Conservation (phyloP, 1,140 invertebrate genomes). For the Neodiprion lecontei region DNA sequence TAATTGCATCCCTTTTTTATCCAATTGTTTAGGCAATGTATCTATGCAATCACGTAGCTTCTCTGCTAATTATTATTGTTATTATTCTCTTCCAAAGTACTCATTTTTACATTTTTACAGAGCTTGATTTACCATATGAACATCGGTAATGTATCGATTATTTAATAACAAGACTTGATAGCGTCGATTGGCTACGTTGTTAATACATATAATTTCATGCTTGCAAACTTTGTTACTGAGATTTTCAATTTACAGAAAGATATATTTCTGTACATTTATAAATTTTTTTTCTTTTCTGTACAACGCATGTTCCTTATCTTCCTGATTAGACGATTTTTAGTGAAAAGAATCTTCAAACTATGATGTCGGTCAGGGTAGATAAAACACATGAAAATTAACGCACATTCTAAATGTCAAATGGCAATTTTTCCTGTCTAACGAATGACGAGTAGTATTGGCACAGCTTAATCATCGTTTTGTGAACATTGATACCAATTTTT, state of each 20-base stretch:
- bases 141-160: not conserved
- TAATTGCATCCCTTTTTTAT: not conserved
- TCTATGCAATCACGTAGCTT: conserved; percentile 18
- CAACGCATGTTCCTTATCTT: too few species aligned
- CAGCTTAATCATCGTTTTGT: too few species aligned
- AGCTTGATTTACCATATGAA: not conserved
- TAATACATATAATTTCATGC: not conserved
- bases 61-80: conserved; percentile 11
- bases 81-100: not conserved
- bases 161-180: not conserved
- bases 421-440: too few species aligned
- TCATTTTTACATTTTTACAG: not conserved
- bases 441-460: too few species aligned
- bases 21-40: conserved; percentile 11
- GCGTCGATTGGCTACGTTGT: not conserved
- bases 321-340: too few species aligned
- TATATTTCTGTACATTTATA: conserved; percentile 12
- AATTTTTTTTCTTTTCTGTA: not conserved
- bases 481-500: too few species aligned
- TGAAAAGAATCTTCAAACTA: too few species aligned
- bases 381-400: too few species aligned
- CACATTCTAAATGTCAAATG: too few species aligned
- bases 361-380: too few species aligned
- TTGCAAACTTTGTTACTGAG: too few species aligned
- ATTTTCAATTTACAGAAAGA: too few species aligned